Conservation (phyloP, 2,797 vertebrate genomes). For the Halcyon smyrnensis region DNA sequence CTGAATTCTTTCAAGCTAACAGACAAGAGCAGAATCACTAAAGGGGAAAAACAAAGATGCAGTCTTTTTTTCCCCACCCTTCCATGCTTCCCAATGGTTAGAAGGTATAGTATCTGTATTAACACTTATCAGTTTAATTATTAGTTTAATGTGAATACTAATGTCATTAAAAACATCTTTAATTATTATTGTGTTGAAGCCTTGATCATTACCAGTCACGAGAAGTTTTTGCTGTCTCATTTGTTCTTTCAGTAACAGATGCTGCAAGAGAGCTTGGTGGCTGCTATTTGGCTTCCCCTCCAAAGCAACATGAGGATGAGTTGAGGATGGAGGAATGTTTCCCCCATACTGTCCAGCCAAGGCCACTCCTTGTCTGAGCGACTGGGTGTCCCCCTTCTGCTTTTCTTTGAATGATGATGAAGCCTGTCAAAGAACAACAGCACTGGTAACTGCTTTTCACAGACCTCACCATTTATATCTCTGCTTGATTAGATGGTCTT, state of each 20-base stretch:
- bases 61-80: not conserved
- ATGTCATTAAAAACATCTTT: not conserved
- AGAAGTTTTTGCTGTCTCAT: constrained; percentile 96
- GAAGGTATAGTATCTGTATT: not conserved
- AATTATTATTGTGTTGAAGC: not conserved
- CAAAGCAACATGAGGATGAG: constrained; percentile 79
- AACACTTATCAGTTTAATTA: not conserved
- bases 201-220: constrained; percentile 84
- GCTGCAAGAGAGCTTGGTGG: constrained; percentile 96
- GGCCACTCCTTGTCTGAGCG: constrained; percentile 83
- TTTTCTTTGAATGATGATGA: constrained; percentile 90
- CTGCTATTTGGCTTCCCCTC: constrained; percentile 95
- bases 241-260: constrained; percentile 96
- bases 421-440: constrained; percentile 80
- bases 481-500: not conserved
- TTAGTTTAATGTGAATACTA: not conserved
- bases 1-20: constrained; percentile 2
- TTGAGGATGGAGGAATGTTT: constrained; percentile 83
- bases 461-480: not conserved
- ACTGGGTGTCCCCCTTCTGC: constrained; percentile 84
- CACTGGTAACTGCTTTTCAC: constrained; percentile 11
- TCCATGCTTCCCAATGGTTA: not conserved
- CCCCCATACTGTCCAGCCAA: constrained; percentile 88
- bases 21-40: not conserved
- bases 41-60: not conserved